Evolutionary conservation across 2,113 vertebrate genomes (phyloP), one percentile per base, ranked within the genome.

Genomic region (Leptobrachium ailaonicum): DNA sequence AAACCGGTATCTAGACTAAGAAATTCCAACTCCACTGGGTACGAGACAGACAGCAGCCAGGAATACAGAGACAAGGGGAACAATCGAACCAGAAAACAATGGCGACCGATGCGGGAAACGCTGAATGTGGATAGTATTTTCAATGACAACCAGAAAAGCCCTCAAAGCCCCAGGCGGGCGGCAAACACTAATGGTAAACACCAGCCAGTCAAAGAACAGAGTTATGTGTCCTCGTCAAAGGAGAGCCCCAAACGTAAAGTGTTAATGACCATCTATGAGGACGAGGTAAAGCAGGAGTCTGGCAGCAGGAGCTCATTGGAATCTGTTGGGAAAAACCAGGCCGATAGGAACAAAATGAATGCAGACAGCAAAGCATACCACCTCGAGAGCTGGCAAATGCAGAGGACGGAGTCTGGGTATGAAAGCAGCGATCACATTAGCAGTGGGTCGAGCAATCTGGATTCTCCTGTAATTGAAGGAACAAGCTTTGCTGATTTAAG

Each of bases 221-320:
- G 79, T 80, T 87, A 90, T 47, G 86, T 66, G 42, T 83, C 83
- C 0, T 91, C 93, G 92, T 82, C 88, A 0, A 89, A 88, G 63
- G 95, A 96, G 64, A 94, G 89, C n/a, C 87, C 88, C n/a, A 92
- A 93, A 84, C 93, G 92, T 12, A 96, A 96, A 85, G 90, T 91
- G 70, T 89, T 99, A 62, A 94, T 96, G 95, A 98, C 98, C 53
- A 99, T 99, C 66, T 98, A 97, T 14, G 98, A 99, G 88, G 96
- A 98, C 10, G 98, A 98, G 87, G 90, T 90, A 45, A 94, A 91
- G 84, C 93, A 93, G 1, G 96, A 97, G 74, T 89, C 79, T 0
- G 94, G 94, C 80, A 96, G 95, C 85, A 88, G 91, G 58, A 95
- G 91, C 82, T 96, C 95, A 0, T 85, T 96, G 82, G 97, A 97